Evolutionary conservation across 2,113 vertebrate species (phyloP).

Genomic region (Pomatorhinus ruficollis): DNA sequence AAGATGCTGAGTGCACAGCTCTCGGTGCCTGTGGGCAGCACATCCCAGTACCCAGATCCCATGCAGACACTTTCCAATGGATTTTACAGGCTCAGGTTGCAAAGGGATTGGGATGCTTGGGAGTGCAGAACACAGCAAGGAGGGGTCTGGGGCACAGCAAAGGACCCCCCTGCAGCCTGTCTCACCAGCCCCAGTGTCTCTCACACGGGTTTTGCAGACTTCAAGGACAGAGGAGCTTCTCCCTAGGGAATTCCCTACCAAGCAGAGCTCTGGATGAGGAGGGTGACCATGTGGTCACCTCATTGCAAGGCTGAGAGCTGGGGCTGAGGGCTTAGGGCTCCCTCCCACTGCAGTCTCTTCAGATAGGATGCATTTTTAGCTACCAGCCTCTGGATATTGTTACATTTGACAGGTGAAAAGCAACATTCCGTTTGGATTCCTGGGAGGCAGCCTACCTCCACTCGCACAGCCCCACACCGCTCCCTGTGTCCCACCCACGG

Average conservation of each 20-base stretch:
- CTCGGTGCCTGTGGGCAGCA: neutral
- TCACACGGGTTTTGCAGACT: neutral
- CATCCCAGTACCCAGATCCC: neutral
- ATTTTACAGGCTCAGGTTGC: neutral
- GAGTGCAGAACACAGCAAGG: neutral
- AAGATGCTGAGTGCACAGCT: neutral
- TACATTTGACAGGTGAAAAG: neutral
- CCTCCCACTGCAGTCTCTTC: neutral
- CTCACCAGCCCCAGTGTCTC: neutral
- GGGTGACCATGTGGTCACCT: neutral
- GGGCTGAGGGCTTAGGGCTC: neutral
- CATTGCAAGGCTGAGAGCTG: neutral
- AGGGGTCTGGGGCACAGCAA: neutral
- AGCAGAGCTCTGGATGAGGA: neutral
- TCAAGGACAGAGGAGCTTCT: neutral
- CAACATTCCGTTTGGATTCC: neutral
- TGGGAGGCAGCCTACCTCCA: neutral
- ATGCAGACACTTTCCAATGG: neutral
- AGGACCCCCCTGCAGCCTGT: neutral
- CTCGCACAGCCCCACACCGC: fast-evolving
- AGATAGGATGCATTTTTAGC: neutral
- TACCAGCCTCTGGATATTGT: neutral
- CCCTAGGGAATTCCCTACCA: neutral
- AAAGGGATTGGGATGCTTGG: neutral
- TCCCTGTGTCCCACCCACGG: neutral